Conservation (phyloP, 2,888 invertebrate genomes). For the Aphidoletes aphidimyza region DNA sequence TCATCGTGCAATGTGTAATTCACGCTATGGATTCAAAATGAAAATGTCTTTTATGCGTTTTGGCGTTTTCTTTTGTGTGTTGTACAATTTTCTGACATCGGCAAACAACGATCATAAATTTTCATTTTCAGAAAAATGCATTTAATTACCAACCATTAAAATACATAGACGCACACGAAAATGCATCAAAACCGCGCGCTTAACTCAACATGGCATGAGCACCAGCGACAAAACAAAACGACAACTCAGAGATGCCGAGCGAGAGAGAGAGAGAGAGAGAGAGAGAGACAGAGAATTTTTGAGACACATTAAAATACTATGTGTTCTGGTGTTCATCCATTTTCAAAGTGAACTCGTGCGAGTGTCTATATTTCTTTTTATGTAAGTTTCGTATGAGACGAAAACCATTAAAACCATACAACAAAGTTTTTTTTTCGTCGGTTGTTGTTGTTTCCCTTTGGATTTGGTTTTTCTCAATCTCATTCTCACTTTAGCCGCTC, state of each 20-base stretch:
- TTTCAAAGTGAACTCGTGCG: conserved; percentile 17
- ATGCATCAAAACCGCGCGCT: neutral
- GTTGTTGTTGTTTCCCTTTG: neutral
- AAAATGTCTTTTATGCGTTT: conserved; percentile 8
- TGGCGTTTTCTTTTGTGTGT: neutral
- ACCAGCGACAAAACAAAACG: neutral
- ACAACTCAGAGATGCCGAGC: neutral
- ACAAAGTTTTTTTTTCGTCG: conserved; percentile 6
- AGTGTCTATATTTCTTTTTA: conserved; percentile 46
- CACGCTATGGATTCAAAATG: neutral
- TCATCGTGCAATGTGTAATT: neutral
- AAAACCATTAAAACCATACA: conserved; percentile 36
- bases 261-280: no score
- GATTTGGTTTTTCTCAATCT: neutral
- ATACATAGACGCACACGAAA: conserved; percentile 30
- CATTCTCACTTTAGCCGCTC: neutral
- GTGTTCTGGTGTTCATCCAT: conserved; percentile 12
- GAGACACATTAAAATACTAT: conserved; percentile 44
- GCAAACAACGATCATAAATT: conserved; percentile 8
- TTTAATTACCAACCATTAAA: conserved; percentile 45
- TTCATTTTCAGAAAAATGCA: conserved; percentile 46
- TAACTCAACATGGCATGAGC: neutral
- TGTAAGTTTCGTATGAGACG: conserved; percentile 32
- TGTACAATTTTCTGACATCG: neutral
- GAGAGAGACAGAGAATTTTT: no score